These are phyloP conservation scores for Panorpa germanica DNA, from an alignment of 2,888 invertebrate genomes.

Conservation along the genomic window DNA sequence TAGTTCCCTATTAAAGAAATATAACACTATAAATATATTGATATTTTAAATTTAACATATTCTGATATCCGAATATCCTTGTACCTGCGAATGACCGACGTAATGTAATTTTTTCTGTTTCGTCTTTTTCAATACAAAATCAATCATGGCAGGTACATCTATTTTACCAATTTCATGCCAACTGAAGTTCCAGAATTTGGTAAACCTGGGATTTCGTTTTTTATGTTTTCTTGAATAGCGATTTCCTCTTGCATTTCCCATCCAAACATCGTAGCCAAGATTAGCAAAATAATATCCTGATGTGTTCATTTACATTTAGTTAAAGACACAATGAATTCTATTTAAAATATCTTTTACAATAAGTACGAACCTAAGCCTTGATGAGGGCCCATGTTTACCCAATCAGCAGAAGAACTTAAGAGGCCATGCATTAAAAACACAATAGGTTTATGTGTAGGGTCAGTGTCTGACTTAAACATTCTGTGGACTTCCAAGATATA, in stretches of 20 bases:
- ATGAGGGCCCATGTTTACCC: conserved; percentile 50
- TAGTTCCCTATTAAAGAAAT: conserved; percentile 38
- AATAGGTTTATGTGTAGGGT: no score
- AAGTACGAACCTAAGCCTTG: conserved; percentile 48
- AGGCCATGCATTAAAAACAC: conserved; percentile 54
- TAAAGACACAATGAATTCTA: no score
- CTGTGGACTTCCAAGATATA: conserved; percentile 62
- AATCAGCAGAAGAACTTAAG: conserved; percentile 51
- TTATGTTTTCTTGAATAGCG: conserved; percentile 23
- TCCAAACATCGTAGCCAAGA: conserved; percentile 20
- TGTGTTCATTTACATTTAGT: no score
- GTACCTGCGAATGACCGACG: conserved; percentile 65
- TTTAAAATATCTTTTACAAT: no score
- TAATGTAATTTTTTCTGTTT: conserved; percentile 42
- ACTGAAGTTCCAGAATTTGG: conserved; percentile 47
- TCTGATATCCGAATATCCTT: no score
- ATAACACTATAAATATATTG: no score
- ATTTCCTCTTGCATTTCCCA: conserved; percentile 24
- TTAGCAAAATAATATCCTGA: conserved; percentile 12
- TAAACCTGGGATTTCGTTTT: conserved; percentile 19
- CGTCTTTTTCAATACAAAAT: conserved; percentile 37
- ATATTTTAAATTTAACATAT: no score
- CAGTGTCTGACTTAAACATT: conserved; percentile 40
- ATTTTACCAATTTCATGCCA: conserved; percentile 73
- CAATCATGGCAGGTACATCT: conserved; percentile 71